Percentiles rank a stretch among this genome's conserved stretches.
phyloP scores from a whole-genome alignment of 2,113 vertebrate genomes.

The Barnardius zonarius region DNA sequence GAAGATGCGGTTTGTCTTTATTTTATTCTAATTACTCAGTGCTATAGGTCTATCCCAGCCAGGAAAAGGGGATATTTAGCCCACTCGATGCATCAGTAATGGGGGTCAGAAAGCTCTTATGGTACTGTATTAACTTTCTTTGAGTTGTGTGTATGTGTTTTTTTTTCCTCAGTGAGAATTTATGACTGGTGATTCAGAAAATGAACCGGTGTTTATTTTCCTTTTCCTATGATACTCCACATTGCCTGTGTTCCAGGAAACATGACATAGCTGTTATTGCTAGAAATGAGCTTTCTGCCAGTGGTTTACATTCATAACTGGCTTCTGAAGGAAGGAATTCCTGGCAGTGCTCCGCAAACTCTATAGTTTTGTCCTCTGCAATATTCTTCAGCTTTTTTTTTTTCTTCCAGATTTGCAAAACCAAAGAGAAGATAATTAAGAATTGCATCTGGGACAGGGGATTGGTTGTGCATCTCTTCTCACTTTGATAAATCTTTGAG shows the following conservation, averaged over 20 bases:
- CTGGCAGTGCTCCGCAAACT: neutral
- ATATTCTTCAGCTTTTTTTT: neutral
- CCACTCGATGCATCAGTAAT: neutral
- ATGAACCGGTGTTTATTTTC: conserved; percentile 39
- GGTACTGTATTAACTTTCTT: neutral
- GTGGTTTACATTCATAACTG: conserved; percentile 5
- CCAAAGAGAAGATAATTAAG: neutral
- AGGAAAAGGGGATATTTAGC: neutral
- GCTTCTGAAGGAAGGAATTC: conserved; percentile 31
- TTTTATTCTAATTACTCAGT: fast-evolving
- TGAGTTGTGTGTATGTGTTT: neutral
- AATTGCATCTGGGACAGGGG: neutral
- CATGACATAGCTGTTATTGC: conserved; percentile 54
- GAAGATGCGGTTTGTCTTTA: neutral
- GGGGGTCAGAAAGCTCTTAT: neutral
- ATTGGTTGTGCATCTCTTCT: neutral
- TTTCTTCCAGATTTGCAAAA: neutral
- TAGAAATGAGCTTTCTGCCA: conserved; percentile 19
- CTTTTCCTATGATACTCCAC: conserved; percentile 38
- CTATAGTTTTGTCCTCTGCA: neutral
- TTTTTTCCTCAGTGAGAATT: neutral
- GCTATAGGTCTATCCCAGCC: neutral
- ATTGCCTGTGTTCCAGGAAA: conserved; percentile 54
- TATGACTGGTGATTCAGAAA: conserved; percentile 32
- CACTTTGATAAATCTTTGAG: neutral